Base-by-base conservation (phyloP, 1,140 invertebrate genomes). In the Atta texana region DNA sequence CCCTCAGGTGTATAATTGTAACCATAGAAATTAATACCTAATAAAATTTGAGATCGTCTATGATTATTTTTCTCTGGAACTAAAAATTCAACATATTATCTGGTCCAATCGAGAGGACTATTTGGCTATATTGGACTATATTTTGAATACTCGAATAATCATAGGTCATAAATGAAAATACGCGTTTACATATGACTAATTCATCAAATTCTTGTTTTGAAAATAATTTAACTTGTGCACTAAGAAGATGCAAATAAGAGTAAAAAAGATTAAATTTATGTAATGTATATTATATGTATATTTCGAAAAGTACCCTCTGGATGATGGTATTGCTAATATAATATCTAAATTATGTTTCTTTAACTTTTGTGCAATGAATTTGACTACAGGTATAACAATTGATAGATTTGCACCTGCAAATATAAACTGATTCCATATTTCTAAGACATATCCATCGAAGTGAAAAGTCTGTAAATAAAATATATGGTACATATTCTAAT, bases 1-100 rank as follows among this genome's bases (percentile, higher is more conserved):
- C 97, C 97, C 88, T 97, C 96, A 1, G 97, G 96, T 0, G 97
- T 97, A 92, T 98, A 99, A 91, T 98, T 97, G 93, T 98, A 97
- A 8, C 99, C 98, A 96, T 99, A 99, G 95, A 99, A 98, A 95
- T 99, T 99, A 2, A 99, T 92, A 7, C 99, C 99, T 81, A 99
- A 93, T 49, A 99, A 95, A 74, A 99, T 98, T 95, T 99, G 98
- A 7, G 95, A 92, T 74, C 98, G 95, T 89, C 97, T 96, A 24
- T 95, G 94, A 82, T 95, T 94, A n/a, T 94, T 88, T 63, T 96
- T 96, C 82, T 96, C 94, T 7, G 97, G 96, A 28, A 97, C 96
- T 86, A 99, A 95, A 69, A 96, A 95, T 92, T 98, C 96, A 3
- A 99, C 96, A 92, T 98, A 98, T 59, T 97, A 94, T 92, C 96